Evolutionary conservation across 2,888 invertebrate species (phyloP), one percentile per base, ranked within the genome.

Genomic region (Cyaniris semiargus): DNA sequence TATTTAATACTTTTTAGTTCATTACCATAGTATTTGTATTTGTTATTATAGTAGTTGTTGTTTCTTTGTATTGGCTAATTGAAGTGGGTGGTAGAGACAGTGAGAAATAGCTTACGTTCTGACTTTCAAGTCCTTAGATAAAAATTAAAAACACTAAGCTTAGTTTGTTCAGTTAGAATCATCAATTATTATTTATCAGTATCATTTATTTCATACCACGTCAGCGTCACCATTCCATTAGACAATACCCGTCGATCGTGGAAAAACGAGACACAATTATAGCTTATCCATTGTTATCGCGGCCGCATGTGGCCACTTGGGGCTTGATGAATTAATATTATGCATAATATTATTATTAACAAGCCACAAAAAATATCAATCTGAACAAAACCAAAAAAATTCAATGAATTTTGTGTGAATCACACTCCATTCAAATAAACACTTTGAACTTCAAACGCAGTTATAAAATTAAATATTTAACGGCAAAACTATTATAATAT

Each of bases 371-470:
- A 53, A 53, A 53, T 13, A 44, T 44, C 44, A 10, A 44, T 44
- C 10, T 44, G 27, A 27, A 66, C 15, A 27, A 15, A 66, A 66
- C 27, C 18, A 66, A 66, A 27, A 66, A 66, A 1, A 66, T 66
- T 15, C 27, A 66, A 15, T 15, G 66, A 66, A 66, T 15, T 27
- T 27, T 15, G 10, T 27, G 27, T 66, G 27, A 66, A 15, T 27
- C 66, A 66, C 66, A 15, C 66, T 66, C 5, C 60, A 27, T 66
- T 66, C 66, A 66, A 66, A 44, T 44, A 44, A 66, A 66, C 27
- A 27, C 60, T 23, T 60, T 66, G 66, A 66, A 66, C 66, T 66
- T 15, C 15, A 13, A 27, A 27, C 15, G 27, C 27, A 66, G 2
- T 27, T 66, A 27, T 27, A 27, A 15, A 66, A 66, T 66, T 58